Conservation (phyloP, 2,797 vertebrate species). For the Acomys russatus region DNA sequence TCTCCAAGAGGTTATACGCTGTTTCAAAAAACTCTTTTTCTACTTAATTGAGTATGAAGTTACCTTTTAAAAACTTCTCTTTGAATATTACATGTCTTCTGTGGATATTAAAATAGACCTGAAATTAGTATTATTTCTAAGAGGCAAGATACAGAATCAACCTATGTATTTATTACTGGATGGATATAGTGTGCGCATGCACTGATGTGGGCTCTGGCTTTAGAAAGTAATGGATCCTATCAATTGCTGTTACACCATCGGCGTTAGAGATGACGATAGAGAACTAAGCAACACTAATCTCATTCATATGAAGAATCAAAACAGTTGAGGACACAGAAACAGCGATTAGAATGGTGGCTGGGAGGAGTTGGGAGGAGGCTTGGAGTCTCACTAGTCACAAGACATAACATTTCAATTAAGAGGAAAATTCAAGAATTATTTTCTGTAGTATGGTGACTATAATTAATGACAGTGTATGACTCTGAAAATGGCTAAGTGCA, state of each 20-base stretch:
- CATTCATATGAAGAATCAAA: neutral
- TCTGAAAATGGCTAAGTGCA: neutral
- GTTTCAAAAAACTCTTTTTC: neutral
- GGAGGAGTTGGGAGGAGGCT: neutral
- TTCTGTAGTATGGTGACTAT: neutral
- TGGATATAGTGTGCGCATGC: too few species aligned
- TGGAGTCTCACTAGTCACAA: neutral
- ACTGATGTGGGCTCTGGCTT: neutral
- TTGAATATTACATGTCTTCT: neutral
- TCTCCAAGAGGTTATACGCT: neutral
- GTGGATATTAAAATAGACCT: conserved; percentile 7
- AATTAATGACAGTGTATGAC: neutral
- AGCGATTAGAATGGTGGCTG: too few species aligned
- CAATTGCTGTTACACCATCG: neutral
- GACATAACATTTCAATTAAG: neutral
- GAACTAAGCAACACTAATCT: neutral
- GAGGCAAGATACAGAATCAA: neutral
- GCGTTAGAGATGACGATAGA: neutral
- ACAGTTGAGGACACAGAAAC: neutral
- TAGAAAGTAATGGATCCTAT: neutral
- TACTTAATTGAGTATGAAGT: neutral
- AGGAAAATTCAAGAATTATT: neutral
- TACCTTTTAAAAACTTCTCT: conserved; percentile 23
- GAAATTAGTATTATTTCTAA: neutral
- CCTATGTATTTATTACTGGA: neutral